phyloP scores from a whole-genome alignment of 2,113 vertebrate species.

The Hippocampus abdominalis region DNA sequence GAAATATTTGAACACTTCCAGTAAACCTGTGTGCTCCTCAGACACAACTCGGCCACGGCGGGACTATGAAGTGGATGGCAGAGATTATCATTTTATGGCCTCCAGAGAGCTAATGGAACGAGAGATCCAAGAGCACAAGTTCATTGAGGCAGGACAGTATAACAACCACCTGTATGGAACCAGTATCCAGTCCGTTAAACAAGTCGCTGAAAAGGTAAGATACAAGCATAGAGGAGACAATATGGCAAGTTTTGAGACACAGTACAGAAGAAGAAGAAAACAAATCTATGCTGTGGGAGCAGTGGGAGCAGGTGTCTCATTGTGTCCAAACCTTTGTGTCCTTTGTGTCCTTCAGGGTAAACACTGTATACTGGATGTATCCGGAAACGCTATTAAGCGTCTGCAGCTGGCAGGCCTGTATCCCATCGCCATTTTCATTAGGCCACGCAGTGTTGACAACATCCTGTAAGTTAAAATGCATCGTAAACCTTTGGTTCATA shows the following conservation, averaged over 20 bases:
- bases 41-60: constrained; percentile 94
- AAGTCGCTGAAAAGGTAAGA: constrained; percentile 93
- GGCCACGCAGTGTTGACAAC: constrained; percentile 90
- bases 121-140: constrained; percentile 97
- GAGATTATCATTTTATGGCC: constrained; percentile 96
- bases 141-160: constrained; percentile 98
- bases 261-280: background rate
- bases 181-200: constrained; percentile 92
- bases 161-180: constrained; percentile 98
- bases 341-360: constrained; percentile 77
- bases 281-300: background rate
- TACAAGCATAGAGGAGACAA: background rate
- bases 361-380: constrained; percentile 98
- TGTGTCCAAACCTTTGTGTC: constrained; percentile 1
- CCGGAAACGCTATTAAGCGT: constrained; percentile 96
- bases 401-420: constrained; percentile 91
- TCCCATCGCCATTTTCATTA: constrained; percentile 92
- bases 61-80: constrained; percentile 93
- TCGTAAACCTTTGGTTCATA: background rate
- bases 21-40: constrained; percentile 40
- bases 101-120: constrained; percentile 97
- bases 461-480: constrained; percentile 84
- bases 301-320: background rate
- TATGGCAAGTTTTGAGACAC: too few relatives aligned
- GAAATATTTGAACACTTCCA: background rate